Evolutionary conservation across 2,888 invertebrate genomes (phyloP).

Genomic region (Antitype chi): DNA sequence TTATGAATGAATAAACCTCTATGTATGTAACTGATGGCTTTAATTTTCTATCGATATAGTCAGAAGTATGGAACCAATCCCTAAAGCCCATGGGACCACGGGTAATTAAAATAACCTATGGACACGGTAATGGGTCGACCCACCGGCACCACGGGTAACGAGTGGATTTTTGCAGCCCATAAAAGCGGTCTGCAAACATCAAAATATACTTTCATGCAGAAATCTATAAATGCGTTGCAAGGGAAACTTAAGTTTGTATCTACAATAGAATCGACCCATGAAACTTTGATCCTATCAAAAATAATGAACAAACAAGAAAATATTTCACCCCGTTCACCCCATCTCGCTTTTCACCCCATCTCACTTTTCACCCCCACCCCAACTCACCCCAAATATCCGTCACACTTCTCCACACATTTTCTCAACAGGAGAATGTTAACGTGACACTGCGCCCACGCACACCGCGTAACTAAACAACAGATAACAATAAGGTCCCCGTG

Average conservation of each 20-base stretch:
- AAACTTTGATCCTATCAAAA: background rate
- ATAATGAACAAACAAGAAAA: background rate
- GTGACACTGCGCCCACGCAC: conserved; percentile 56
- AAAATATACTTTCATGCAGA: background rate
- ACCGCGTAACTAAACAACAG: conserved; percentile 62
- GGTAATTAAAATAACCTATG: too few species aligned
- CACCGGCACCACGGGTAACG: too few species aligned
- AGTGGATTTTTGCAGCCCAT: background rate
- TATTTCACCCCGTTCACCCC: background rate
- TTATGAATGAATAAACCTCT: too few species aligned
- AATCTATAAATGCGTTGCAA: background rate
- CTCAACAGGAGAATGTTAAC: conserved; percentile 44
- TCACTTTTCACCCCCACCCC: background rate
- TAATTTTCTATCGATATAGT: too few species aligned
- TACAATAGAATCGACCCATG: background rate
- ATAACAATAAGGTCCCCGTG: conserved; percentile 67
- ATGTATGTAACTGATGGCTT: too few species aligned
- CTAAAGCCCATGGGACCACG: too few species aligned
- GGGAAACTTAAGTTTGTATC: background rate
- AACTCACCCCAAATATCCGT: conserved; percentile 36
- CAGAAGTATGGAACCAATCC: too few species aligned
- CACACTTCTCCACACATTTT: conserved; percentile 48
- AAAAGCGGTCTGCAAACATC: background rate
- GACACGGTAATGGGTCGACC: too few species aligned
- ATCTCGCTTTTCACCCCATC: background rate